These are phyloP conservation scores for Pachyseris speciosa DNA, from an alignment of 64 coral and sea anemone species.

Conservation along the genomic window DNA sequence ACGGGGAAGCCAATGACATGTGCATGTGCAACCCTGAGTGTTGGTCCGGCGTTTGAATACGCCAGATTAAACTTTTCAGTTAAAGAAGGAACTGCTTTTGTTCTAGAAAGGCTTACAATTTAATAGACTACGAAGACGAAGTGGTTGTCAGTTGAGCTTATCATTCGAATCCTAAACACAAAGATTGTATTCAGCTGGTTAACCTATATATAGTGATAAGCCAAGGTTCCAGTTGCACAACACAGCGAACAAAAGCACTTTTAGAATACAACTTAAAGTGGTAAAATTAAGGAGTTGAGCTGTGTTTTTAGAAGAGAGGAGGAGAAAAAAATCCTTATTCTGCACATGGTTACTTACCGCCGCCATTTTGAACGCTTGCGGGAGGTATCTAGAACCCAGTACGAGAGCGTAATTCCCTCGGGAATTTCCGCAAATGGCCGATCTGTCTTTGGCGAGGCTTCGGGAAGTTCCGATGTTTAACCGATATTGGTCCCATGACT, in stretches of 20 bases:
- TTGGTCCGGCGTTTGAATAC: no score
- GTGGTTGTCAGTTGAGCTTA: no score
- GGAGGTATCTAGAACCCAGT: constrained; percentile 49
- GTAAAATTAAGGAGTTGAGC: not conserved
- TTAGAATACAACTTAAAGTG: not conserved
- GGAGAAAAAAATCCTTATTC: not conserved
- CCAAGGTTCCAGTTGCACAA: not conserved
- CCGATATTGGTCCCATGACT: not conserved
- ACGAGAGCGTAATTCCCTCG: no score
- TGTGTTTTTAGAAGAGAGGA: not conserved
- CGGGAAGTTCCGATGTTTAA: not conserved
- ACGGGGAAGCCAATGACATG: no score
- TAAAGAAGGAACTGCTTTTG: no score
- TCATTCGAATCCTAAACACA: no score
- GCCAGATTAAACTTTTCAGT: no score
- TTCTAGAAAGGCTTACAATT: no score
- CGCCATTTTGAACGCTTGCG: constrained; percentile 86
- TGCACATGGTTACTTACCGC: constrained; percentile 95
- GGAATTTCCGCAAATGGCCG: not conserved
- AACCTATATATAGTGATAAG: no score
- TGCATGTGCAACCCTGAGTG: no score
- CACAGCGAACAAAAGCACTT: not conserved
- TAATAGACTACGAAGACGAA: no score
- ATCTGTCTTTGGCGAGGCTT: not conserved
- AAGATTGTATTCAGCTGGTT: no score